A percentile compares a stretch with the other conserved stretches of the same genome.
Conservation (phyloP, 2,888 invertebrate genomes). For the Cyclophora punctaria region DNA sequence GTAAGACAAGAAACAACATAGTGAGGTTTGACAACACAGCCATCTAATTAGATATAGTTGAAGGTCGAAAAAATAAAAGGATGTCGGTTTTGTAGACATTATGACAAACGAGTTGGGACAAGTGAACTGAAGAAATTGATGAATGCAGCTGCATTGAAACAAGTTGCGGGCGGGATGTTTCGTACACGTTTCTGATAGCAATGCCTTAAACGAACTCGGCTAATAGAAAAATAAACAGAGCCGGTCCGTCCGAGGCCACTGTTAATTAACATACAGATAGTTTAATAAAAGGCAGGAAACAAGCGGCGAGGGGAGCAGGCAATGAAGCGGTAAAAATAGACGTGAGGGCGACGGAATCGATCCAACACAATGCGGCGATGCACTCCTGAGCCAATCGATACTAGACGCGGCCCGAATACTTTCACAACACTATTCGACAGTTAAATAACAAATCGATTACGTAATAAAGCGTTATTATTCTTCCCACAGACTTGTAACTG, state of each 20-base stretch:
- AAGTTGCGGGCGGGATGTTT: constrained; percentile 16
- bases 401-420: constrained; percentile 31
- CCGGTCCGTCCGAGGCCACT: constrained; percentile 57
- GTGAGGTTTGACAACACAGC: constrained; percentile 57
- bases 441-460: too few relatives aligned
- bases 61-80: constrained; percentile 64
- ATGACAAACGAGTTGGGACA: constrained; percentile 22
- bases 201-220: constrained; percentile 46
- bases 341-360: constrained; percentile 67
- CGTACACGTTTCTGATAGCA: constrained; percentile 26
- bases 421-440: neutral
- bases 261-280: constrained; percentile 75
- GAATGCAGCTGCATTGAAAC: constrained; percentile 30
- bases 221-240: constrained; percentile 66
- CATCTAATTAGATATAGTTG: constrained; percentile 67
- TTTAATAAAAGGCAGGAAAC: constrained; percentile 75
- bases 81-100: constrained; percentile 21
- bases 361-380: constrained; percentile 58
- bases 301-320: constrained; percentile 68
- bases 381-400: constrained; percentile 63
- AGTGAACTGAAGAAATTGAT: constrained; percentile 22
- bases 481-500: too few relatives aligned
- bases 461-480: too few relatives aligned
- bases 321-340: constrained; percentile 76
- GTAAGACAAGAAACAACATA: constrained; percentile 50